Base-by-base conservation (phyloP, 2,888 invertebrate species). In the Pseudococcus viburni region DNA sequence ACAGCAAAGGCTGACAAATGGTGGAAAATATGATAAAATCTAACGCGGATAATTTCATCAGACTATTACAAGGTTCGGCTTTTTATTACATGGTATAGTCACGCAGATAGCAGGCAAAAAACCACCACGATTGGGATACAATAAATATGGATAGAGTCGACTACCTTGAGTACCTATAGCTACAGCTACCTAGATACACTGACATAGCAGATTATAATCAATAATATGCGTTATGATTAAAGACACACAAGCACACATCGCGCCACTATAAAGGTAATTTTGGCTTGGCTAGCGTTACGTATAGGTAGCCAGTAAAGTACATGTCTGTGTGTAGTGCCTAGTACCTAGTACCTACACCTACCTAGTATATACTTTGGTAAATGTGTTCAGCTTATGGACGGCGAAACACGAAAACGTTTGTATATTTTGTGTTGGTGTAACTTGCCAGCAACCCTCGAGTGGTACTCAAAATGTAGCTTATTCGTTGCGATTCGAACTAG, bases 391-490 rank as follows among this genome's bases (percentile, higher is more conserved):
- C 26, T 33, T 33, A 33, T 19, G 73, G 39, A 73, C 33, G 33
- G 68, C 26, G 33, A 64, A 73, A 73, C 68, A 73, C 68, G 68
- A 33, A 73, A 73, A 73, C 68, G 68, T 73, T 73, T 33, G 59
- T 59, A 59, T 59, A 59, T 59, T 33, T 33, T 1, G 26, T 33
- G 26, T 59, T 59, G 33, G 68, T 33, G 12, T 73, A 33, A 73
- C 6, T 73, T 73, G 68, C 33, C 68, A 42, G 80, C 19, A 80
- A 42, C 80, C 80, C 39, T 80, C 42, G 42, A 80, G 80, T 80
- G 80, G 80, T 80, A 80, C 42, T 80, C 80, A 80, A 80, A 80
- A n/a, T 80, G 80, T 80, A 80, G 80, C 42, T 42, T 80, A 80
- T n/a, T 80, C 80, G 42, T 80, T 19, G 80, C 68, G 68, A 73